Percentiles rank a stretch among this genome's conserved stretches.
These are phyloP conservation scores for rat (Rattus norvegicus) DNA, from an alignment of 2,113 vertebrate species.

Conservation along the genomic window DNA sequence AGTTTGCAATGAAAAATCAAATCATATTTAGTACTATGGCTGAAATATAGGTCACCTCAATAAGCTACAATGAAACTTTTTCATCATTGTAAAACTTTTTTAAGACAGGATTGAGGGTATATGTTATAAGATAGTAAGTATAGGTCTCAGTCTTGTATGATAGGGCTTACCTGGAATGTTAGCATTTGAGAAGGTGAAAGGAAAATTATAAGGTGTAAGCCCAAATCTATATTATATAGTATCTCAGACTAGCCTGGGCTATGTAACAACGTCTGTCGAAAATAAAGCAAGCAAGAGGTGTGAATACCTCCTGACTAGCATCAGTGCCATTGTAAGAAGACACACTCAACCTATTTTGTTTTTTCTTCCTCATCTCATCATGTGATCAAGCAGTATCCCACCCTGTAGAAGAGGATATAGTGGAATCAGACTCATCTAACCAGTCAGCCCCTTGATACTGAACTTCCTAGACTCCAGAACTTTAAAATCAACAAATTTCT, in stretches of 20 bases:
- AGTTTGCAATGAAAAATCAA: background rate
- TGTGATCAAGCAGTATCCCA: background rate
- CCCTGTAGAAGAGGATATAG: no score
- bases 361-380: rapidly evolving
- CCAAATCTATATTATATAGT: background rate
- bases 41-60: background rate
- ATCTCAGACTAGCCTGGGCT: background rate
- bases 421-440: background rate
- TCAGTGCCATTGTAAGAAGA: background rate
- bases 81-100: background rate
- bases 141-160: background rate
- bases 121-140: background rate
- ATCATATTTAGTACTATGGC: background rate
- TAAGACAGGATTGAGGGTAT: background rate
- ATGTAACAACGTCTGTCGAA: background rate
- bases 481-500: background rate
- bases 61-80: background rate
- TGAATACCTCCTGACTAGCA: rapidly evolving
- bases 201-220: background rate
- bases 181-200: background rate
- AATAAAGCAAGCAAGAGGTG: background rate
- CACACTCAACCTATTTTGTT: background rate
- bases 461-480: background rate
- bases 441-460: background rate
- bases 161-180: background rate